Conservation (phyloP, 2,888 invertebrate species). For the Macroteleia sp. region DNA sequence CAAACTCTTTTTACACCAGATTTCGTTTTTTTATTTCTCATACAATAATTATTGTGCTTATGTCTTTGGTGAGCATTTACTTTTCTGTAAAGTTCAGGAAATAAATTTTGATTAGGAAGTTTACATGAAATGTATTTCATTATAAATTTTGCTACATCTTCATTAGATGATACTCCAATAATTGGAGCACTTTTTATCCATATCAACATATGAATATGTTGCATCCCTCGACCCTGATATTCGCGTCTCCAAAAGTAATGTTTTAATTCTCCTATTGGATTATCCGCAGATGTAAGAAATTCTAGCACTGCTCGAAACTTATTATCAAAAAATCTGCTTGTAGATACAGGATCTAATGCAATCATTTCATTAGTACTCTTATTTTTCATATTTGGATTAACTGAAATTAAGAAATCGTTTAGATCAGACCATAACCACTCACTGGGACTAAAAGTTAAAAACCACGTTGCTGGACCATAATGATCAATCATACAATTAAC, state of each 20-base stretch:
- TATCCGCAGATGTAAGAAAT: constrained; percentile 1
- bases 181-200: constrained; percentile 73
- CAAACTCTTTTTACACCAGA: constrained; percentile 58
- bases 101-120: constrained; percentile 65
- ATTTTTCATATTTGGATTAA: constrained; percentile 59
- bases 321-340: constrained; percentile 69
- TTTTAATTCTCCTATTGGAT: constrained; percentile 14
- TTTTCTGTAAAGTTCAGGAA: constrained; percentile 66
- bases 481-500: too few relatives aligned
- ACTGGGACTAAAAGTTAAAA: too few relatives aligned
- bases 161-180: too few relatives aligned
- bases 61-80: constrained; percentile 71
- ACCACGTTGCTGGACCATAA: constrained; percentile 67
- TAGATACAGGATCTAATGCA: constrained; percentile 71
- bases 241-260: background rate
- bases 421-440: too few relatives aligned
- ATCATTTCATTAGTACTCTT: background rate
- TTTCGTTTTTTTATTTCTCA: constrained; percentile 41
- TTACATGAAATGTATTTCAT: constrained; percentile 67
- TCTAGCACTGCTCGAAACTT: constrained; percentile 4
- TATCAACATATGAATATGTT: constrained; percentile 67
- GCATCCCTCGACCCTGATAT: constrained; percentile 8
- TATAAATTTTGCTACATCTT: constrained; percentile 63
- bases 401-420: constrained; percentile 69
- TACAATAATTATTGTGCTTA: too few relatives aligned